Evolutionary conservation across 2,797 vertebrate genomes (phyloP).

Genomic region (Muraenolepis orangiensis): DNA sequence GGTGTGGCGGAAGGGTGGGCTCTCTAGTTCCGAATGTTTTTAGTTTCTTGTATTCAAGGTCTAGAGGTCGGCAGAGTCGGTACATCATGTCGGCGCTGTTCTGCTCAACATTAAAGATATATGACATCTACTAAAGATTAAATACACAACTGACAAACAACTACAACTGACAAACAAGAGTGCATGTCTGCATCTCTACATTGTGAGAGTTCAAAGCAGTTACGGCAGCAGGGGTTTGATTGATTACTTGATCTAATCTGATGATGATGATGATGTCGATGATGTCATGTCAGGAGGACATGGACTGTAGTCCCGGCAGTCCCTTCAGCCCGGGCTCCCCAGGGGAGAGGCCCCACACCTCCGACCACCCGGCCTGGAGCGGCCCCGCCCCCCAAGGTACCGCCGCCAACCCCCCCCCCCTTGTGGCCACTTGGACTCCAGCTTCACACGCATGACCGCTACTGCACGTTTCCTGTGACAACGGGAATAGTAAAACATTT

Average conservation of each 20-base stretch:
- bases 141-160: no score
- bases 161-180: no score
- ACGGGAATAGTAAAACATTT: background rate
- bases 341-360: slow-evolving; percentile 38
- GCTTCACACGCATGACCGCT: slow-evolving; percentile 7
- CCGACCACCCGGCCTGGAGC: slow-evolving; percentile 39
- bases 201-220: background rate
- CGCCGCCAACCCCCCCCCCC: background rate
- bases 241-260: background rate
- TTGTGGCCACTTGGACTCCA: background rate
- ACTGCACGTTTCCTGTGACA: slow-evolving; percentile 18
- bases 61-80: no score
- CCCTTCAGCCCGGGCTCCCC: slow-evolving; percentile 55
- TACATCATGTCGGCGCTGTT: no score
- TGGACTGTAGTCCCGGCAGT: slow-evolving; percentile 69
- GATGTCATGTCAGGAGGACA: slow-evolving; percentile 60
- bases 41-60: no score
- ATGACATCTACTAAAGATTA: no score
- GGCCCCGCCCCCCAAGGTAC: slow-evolving; percentile 13
- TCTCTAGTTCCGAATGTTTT: no score
- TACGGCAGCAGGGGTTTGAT: background rate
- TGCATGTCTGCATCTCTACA: no score
- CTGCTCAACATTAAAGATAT: no score
- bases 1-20: no score
- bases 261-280: background rate